Evolutionary conservation across 1,140 invertebrate genomes (phyloP).

Genomic region (Penaeus indicus): DNA sequence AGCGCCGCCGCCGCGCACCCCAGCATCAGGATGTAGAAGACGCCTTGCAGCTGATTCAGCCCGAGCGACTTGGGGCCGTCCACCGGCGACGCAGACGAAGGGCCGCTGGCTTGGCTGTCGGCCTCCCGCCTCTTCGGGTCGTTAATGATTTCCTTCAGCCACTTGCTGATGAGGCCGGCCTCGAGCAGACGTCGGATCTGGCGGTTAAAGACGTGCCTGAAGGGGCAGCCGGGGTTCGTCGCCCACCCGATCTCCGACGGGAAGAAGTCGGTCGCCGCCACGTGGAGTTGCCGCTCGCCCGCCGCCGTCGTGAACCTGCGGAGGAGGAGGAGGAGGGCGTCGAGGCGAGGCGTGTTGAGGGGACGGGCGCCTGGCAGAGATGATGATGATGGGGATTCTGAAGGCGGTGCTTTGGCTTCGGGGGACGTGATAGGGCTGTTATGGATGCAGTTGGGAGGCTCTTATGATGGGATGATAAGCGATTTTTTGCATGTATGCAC

Average conservation of each 20-base stretch:
- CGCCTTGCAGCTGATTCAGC: constrained; percentile 38
- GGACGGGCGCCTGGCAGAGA: neutral
- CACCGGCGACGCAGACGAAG: neutral
- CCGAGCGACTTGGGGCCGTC: neutral
- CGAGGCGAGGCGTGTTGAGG: no score
- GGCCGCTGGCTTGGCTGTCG: neutral
- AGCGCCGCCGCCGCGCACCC: neutral
- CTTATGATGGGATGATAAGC: no score
- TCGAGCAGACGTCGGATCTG: constrained; percentile 50
- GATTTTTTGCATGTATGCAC: no score
- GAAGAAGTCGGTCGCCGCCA: constrained; percentile 56
- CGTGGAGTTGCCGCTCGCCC: constrained; percentile 51
- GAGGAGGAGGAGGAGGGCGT: neutral
- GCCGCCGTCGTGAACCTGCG: constrained; percentile 51
- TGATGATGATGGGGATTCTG: no score
- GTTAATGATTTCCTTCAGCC: constrained; percentile 51
- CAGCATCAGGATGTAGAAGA: constrained; percentile 34
- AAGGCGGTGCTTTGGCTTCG: no score
- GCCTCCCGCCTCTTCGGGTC: constrained; percentile 40
- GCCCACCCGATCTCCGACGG: constrained; percentile 59
- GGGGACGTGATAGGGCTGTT: no score
- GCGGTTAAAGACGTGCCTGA: constrained; percentile 35
- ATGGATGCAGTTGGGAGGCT: no score
- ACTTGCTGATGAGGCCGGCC: constrained; percentile 45
- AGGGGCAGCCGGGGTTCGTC: constrained; percentile 53